Conservation (phyloP, 2,888 invertebrate species). For the Phanerotoma sp. region DNA sequence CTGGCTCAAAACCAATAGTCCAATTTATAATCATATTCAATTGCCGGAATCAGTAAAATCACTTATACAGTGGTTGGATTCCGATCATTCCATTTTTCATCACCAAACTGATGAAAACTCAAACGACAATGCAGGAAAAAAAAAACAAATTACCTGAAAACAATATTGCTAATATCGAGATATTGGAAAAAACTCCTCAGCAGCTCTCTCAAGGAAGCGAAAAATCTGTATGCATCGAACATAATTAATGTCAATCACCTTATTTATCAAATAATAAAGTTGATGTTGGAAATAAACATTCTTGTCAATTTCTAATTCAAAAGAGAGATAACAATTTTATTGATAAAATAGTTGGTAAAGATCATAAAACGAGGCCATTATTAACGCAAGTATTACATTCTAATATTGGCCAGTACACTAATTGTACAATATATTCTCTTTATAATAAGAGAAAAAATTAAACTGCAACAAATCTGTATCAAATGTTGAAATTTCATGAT, state of each 20-base stretch:
- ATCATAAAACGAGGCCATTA: neutral
- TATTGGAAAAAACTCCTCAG: no score
- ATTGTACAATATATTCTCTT: constrained; percentile 32
- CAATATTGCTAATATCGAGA: no score
- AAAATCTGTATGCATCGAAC: no score
- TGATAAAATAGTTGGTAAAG: neutral
- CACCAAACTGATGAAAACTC: neutral
- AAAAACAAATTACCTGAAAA: neutral
- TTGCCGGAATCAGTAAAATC: neutral
- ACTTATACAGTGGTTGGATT: neutral
- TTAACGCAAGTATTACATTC: neutral
- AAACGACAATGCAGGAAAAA: neutral
- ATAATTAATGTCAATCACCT: no score
- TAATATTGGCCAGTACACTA: neutral
- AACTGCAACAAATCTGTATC: constrained; percentile 32
- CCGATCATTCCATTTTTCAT: neutral
- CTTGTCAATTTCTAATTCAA: neutral
- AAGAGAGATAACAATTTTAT: no score
- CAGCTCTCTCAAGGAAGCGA: no score
- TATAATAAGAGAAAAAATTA: constrained; percentile 30
- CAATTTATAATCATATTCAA: neutral
- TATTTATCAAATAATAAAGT: neutral
- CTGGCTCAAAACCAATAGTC: neutral
- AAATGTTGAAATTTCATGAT: constrained; percentile 23
- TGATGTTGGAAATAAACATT: neutral